Evolutionary conservation across 2,888 invertebrate species (phyloP).

Genomic region (Perdita meconis): DNA sequence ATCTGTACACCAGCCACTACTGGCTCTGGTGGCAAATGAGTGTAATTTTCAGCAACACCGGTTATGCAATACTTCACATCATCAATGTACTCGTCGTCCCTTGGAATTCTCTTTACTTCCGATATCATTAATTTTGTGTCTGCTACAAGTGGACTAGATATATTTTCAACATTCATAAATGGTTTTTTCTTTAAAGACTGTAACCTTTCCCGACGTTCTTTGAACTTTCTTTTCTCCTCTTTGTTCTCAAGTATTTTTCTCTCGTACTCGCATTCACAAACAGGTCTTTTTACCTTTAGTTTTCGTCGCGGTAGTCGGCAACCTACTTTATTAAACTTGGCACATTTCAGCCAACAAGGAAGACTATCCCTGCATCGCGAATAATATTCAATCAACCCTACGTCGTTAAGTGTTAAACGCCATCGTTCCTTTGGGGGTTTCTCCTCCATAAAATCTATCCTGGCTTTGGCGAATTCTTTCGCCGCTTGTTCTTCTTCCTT

Average conservation of each 20-base stretch:
- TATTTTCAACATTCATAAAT: slow-evolving; percentile 56
- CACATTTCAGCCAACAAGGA: slow-evolving; percentile 72
- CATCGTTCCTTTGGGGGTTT: slow-evolving; percentile 58
- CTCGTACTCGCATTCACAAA: slow-evolving; percentile 79
- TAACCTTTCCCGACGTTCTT: slow-evolving; percentile 66
- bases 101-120: slow-evolving; percentile 64
- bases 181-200: slow-evolving; percentile 70
- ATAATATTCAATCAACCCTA: slow-evolving; percentile 71
- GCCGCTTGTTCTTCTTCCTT: background rate
- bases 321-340: slow-evolving; percentile 57
- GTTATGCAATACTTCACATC: slow-evolving; percentile 69
- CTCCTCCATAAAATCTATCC: slow-evolving; percentile 31
- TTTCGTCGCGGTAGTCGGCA: slow-evolving; percentile 35
- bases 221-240: slow-evolving; percentile 71
- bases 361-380: slow-evolving; percentile 61
- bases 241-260: slow-evolving; percentile 73
- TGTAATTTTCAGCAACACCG: slow-evolving; percentile 69
- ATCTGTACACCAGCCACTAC: slow-evolving; percentile 71
- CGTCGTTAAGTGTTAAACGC: slow-evolving; percentile 66
- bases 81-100: slow-evolving; percentile 59
- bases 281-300: slow-evolving; percentile 73
- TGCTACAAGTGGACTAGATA: slow-evolving; percentile 67
- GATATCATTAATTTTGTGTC: slow-evolving; percentile 74
- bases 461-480: slow-evolving; percentile 30
- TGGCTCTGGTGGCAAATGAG: slow-evolving; percentile 59